Base-by-base conservation (phyloP, 2,113 vertebrate genomes). In the Genyomyrus donnyi region DNA sequence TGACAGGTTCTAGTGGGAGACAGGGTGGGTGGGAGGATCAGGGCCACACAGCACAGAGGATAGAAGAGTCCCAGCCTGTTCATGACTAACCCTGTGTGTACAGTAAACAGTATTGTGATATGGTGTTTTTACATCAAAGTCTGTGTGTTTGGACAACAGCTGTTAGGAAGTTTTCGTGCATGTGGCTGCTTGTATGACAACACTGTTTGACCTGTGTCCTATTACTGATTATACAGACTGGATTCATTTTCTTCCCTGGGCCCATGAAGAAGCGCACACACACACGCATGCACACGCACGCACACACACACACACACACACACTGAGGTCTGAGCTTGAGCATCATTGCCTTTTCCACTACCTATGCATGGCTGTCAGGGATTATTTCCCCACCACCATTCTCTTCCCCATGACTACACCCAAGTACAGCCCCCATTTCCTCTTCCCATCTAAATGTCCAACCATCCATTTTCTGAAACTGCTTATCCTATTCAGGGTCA, bases 21-120 rank as follows among this genome's bases (percentile, higher is more conserved):
- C 49, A 50, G 27, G n/a, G 39, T 45, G 49, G 46, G 39, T 45
- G 31, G 15, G 17, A 17, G 15, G 15, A 86, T 50, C 48, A 52
- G 48, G 48, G 42, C 21, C 31, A 77, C 70, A 77, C 27, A 77
- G 24, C 58, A 48, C 49, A 50, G 48, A 39, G 35, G 49, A 50
- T 17, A 83, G 21, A 17, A 53, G 31, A 35, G 42, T 46, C 27
- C 48, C 46, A 49, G 50, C 17, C 39, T 13, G 52, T 66, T 58
- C 27, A 46, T 88, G 87, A 84, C 87, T 48, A 3, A 80, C 31
- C 70, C 48, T 49, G 15, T 88, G 66, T 74, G 90, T 52, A 90
- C 70, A 90, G 87, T 53, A 90, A 90, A 85, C 50, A 74, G 80
- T 31, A 50, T 9, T 70, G 80, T 52, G 13, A 84, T 45, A 39